phyloP scores from a whole-genome alignment of 2,888 invertebrate genomes.

The Drosophila putrida region DNA sequence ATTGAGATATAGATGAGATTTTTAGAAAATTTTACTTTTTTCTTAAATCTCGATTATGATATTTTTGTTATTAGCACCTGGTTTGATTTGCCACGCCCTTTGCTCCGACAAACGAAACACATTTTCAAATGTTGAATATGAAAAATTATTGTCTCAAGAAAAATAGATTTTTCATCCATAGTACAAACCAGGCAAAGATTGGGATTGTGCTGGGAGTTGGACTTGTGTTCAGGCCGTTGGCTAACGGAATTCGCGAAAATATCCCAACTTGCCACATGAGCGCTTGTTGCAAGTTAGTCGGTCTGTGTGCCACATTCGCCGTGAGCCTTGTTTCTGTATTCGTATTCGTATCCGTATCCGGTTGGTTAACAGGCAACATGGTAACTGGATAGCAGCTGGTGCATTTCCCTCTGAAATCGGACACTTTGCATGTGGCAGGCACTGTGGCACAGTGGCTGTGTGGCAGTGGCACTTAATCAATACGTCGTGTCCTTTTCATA shows the following conservation, averaged over 20 bases:
- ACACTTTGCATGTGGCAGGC: conserved; percentile 70
- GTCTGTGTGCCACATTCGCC: conserved; percentile 30
- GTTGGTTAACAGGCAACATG: conserved; percentile 22
- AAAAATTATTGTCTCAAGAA: too few relatives aligned
- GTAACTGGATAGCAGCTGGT: conserved; percentile 65
- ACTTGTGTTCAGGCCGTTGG: background rate
- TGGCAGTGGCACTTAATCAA: conserved; percentile 53
- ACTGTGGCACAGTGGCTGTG: conserved; percentile 23
- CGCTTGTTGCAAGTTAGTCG: conserved; percentile 15
- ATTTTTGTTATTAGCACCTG: too few relatives aligned
- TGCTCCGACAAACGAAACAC: too few relatives aligned
- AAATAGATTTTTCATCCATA: too few relatives aligned
- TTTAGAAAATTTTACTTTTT: too few relatives aligned
- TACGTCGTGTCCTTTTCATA: conserved; percentile 49
- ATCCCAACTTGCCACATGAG: conserved; percentile 1
- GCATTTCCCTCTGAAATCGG: conserved; percentile 64
- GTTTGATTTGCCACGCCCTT: too few relatives aligned
- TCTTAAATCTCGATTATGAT: too few relatives aligned
- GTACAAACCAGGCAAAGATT: too few relatives aligned
- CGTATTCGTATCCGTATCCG: conserved; percentile 66
- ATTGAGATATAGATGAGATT: too few relatives aligned
- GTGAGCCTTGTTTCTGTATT: background rate
- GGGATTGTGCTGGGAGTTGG: too few relatives aligned
- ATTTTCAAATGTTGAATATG: too few relatives aligned
- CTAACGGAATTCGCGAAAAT: conserved; percentile 17